Evolutionary conservation across 2,113 vertebrate species (phyloP).

Genomic region (Clarias batrachus): DNA sequence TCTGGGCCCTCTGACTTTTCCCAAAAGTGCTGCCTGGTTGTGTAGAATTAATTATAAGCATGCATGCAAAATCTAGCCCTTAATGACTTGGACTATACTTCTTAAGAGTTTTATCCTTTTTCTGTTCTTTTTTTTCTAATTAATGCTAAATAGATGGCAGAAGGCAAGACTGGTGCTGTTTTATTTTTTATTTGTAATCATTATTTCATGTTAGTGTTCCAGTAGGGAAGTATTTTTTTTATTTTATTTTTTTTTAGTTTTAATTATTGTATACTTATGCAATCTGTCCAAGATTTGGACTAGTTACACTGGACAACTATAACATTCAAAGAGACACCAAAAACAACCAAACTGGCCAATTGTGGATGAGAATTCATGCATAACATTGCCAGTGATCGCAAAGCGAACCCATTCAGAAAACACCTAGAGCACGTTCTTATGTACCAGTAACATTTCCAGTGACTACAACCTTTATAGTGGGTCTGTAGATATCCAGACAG

Average conservation of each 20-base stretch:
- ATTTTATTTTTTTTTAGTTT: slow-evolving; percentile 32
- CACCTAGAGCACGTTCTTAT: slow-evolving; percentile 1
- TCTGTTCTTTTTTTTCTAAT: slow-evolving; percentile 55
- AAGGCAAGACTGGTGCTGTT: slow-evolving; percentile 32
- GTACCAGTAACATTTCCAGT: slow-evolving; percentile 29
- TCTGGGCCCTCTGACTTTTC: slow-evolving; percentile 77
- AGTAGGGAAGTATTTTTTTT: slow-evolving; percentile 13
- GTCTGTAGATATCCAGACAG: slow-evolving; percentile 41
- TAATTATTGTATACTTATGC: slow-evolving; percentile 50
- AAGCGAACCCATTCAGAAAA: slow-evolving; percentile 2
- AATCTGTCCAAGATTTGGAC: slow-evolving; percentile 51
- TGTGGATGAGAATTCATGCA: slow-evolving; percentile 16
- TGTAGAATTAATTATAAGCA: slow-evolving; percentile 86
- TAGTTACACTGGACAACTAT: slow-evolving; percentile 28
- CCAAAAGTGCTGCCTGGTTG: slow-evolving; percentile 80
- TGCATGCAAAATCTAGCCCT: slow-evolving; percentile 83
- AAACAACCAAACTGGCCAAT: slow-evolving; percentile 35
- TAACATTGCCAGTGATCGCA: slow-evolving; percentile 15
- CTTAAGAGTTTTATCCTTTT: not conserved
- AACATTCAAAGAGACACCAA: slow-evolving; percentile 48
- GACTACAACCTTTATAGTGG: slow-evolving; percentile 34
- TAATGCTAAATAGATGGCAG: slow-evolving; percentile 50
- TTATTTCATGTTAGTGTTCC: slow-evolving; percentile 48
- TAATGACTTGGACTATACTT: slow-evolving; percentile 39
- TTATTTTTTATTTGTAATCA: slow-evolving; percentile 38